Conservation (phyloP, 2,113 vertebrate species). For the Galbula dea region DNA sequence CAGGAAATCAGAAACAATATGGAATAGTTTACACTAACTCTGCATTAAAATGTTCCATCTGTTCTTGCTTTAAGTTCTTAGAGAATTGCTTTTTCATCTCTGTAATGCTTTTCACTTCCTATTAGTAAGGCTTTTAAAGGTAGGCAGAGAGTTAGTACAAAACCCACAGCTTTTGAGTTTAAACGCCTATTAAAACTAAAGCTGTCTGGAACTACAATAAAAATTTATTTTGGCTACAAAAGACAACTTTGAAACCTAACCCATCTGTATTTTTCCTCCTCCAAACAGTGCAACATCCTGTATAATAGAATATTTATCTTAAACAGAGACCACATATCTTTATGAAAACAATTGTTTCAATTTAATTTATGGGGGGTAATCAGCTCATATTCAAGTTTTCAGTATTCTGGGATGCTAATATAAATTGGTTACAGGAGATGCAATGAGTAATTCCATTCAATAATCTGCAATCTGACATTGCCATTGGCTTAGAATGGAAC, state of each 20-base stretch:
- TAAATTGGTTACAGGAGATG: slow-evolving; percentile 23
- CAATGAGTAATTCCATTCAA: slow-evolving; percentile 1
- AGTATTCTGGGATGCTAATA: slow-evolving; percentile 13
- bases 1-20: slow-evolving; percentile 71
- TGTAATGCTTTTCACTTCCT: slow-evolving; percentile 69
- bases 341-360: slow-evolving; percentile 56
- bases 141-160: slow-evolving; percentile 48
- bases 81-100: slow-evolving; percentile 59
- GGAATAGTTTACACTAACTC: slow-evolving; percentile 67
- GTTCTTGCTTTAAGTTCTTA: slow-evolving; percentile 58
- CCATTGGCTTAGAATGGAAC: background rate
- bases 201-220: slow-evolving; percentile 56
- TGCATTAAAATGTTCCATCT: slow-evolving; percentile 58
- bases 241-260: slow-evolving; percentile 54
- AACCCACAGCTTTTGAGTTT: slow-evolving; percentile 62
- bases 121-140: slow-evolving; percentile 67
- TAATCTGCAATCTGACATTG: slow-evolving; percentile 15
- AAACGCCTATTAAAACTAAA: slow-evolving; percentile 67
- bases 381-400: slow-evolving; percentile 25
- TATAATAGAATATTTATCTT: slow-evolving; percentile 60
- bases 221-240: slow-evolving; percentile 64
- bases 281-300: slow-evolving; percentile 62
- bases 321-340: slow-evolving; percentile 51
- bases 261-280: slow-evolving; percentile 62
- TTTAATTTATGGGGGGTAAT: slow-evolving; percentile 43